Base-by-base conservation (phyloP, 2,888 invertebrate genomes). In the Monopis laevigella region DNA sequence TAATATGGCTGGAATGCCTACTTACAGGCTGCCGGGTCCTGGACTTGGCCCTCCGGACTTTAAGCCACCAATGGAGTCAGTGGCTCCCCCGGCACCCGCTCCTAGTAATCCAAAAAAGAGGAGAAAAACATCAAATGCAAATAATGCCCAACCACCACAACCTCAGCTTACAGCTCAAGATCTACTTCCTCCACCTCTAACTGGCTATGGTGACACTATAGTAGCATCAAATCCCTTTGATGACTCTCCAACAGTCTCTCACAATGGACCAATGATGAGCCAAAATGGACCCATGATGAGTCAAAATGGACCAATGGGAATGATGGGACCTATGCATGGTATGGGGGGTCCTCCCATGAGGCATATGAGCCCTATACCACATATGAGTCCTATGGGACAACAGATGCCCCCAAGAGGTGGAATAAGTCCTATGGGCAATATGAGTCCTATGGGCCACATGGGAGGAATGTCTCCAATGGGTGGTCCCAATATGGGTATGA, bases 221-320 rank as follows among this genome's bases (percentile, higher is more conserved):
- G 89, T 95, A 46, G 96, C 96, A 43, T 94, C 93, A 47, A 96
- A 96, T 74, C 96, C 96, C 27, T 96, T 96, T 67, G 96, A 96
- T 73, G 96, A 96, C 65, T 91, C 92, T 41, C 92, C 92, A 38
- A 86, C 84, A 39, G 78, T 84, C 38, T 71, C 81, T 49, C 71
- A 85, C 62, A 82, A 82, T 64, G 84, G 84, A 6, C 85, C 85
- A 49, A 84, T 86, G 82, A 81, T 82, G 67, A 84, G 78, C 58
- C 84, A 85, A 30, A 85, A 84, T 59, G 85, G 85, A 2, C 84
- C 84, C n/a, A 84, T 85, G 82, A 85, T 84, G 84, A 84, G 85
- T 55, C 87, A 88, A 46, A 86, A 87, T 60, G 85, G 84, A 26
- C 86, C 86, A 39, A 88, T 88, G 87, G 85, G 84, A 32, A 75